phyloP scores from a whole-genome alignment of 2,888 invertebrate genomes.

The Sialis lutaria region DNA sequence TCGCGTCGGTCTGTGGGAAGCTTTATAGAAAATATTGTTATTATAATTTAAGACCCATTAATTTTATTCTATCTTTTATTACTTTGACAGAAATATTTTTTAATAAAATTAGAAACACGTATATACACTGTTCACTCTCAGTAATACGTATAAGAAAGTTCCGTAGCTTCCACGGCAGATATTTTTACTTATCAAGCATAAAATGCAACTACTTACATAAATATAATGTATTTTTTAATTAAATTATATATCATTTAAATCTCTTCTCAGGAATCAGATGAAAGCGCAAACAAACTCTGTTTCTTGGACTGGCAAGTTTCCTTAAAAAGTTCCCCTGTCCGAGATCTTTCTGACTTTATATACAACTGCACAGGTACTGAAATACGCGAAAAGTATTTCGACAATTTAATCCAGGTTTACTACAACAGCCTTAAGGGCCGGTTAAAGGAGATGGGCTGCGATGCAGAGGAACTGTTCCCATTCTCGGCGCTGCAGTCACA shows the following conservation, averaged over 20 bases:
- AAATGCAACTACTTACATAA: too few species aligned
- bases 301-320: constrained; percentile 3
- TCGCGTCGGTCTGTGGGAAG: too few species aligned
- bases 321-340: background rate
- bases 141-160: too few species aligned
- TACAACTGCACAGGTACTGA: background rate
- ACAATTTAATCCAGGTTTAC: constrained; percentile 1
- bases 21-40: too few species aligned
- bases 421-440: background rate
- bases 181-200: too few species aligned
- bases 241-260: background rate
- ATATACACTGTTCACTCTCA: too few species aligned
- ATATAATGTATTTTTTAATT: too few species aligned
- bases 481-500: background rate
- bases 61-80: too few species aligned
- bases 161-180: too few species aligned
- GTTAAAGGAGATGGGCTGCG: background rate
- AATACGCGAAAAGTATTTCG: background rate
- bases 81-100: too few species aligned
- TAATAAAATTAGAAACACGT: too few species aligned
- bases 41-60: too few species aligned
- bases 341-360: constrained; percentile 2
- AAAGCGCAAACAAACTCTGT: background rate
- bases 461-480: background rate
- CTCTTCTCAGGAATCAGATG: background rate